These are phyloP conservation scores for Tridacna gigas DNA, from an alignment of 2,888 invertebrate genomes.

Conservation along the genomic window DNA sequence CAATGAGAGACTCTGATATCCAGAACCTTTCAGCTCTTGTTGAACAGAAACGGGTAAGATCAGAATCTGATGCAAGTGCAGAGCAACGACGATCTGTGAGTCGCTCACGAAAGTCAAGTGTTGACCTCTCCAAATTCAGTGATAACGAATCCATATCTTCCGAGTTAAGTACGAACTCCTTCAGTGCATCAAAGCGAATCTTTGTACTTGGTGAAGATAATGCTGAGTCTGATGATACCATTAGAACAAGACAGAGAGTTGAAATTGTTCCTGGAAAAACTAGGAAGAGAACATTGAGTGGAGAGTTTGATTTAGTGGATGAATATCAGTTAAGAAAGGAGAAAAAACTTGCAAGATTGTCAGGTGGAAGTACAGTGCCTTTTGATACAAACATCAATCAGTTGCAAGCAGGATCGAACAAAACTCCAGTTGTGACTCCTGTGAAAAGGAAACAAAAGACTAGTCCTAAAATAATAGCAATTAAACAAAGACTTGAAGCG, in stretches of 20 bases:
- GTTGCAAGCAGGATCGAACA: not conserved
- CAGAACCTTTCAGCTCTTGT: constrained; percentile 45
- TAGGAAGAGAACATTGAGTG: constrained; percentile 71
- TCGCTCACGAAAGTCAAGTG: constrained; percentile 23
- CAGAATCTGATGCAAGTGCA: constrained; percentile 13
- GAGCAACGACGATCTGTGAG: constrained; percentile 2
- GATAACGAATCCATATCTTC: constrained; percentile 62
- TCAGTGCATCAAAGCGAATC: constrained; percentile 48
- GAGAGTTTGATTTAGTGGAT: constrained; percentile 68
- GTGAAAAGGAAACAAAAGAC: constrained; percentile 10
- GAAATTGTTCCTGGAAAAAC: constrained; percentile 62
- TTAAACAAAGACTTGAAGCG: constrained; percentile 14
- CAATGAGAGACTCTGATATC: constrained; percentile 22
- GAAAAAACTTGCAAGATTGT: constrained; percentile 36
- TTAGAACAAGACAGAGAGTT: constrained; percentile 57
- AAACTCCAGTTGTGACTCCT: constrained; percentile 4
- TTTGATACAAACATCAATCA: not conserved
- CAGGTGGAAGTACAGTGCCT: not conserved
- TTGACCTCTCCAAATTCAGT: constrained; percentile 48
- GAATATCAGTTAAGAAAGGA: constrained; percentile 55
- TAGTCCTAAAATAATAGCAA: constrained; percentile 14
- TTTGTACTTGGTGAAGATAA: constrained; percentile 58
- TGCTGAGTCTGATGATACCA: constrained; percentile 50
- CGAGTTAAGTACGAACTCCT: constrained; percentile 52
- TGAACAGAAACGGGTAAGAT: constrained; percentile 30